Evolutionary conservation across 2,113 vertebrate species (phyloP), one percentile per base, ranked within the genome.

Genomic region (Dendrocopos noguchii): DNA sequence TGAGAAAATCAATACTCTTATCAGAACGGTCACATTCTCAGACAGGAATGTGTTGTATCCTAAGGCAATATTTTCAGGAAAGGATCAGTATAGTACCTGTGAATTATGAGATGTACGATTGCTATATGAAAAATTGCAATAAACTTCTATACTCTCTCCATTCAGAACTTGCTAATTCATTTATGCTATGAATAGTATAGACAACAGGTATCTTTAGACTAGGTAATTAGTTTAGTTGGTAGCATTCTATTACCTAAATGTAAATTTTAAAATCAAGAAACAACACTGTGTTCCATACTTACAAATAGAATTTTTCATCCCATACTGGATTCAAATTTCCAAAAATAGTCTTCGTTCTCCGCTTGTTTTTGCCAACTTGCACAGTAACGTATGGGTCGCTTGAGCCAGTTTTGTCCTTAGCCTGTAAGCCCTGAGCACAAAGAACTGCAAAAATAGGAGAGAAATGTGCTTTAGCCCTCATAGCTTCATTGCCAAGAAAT

Each of bases 251-350:
- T 56, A 74, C 15, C 15, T 12, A 78, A 63, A 87, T 5, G 6
- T 19, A 79, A 44, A 31, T 28, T 31, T 52, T 14, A 0, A 47
- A 71, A 65, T 4, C 7, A 89, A 15, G 50, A 34, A 88, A 63
- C 21, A 75, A 27, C 14, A 59, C 28, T 18, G 77, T 28, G 27
- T 50, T 71, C 29, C 72, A 39, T 97, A 98, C 98, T 98, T 97
- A 99, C 99, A 99, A 99, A 95, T 98, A 98, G 95, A 99, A 99
- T 91, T 99, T 99, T 96, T 99, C 99, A 85, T 99, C 98, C 99
- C 99, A 99, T 47, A 98, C 97, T 33, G 99, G 99, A 96, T 99
- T 99, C 90, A 99, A 98, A 95, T 99, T 99, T 74, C 99, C 99
- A 86, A 99, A 99, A 96, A 99, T 99, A 50, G 99, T 99, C 97